Evolutionary conservation across 2,113 vertebrate species (phyloP), one percentile per base, ranked within the genome.

Genomic region (Macaca nemestrina): DNA sequence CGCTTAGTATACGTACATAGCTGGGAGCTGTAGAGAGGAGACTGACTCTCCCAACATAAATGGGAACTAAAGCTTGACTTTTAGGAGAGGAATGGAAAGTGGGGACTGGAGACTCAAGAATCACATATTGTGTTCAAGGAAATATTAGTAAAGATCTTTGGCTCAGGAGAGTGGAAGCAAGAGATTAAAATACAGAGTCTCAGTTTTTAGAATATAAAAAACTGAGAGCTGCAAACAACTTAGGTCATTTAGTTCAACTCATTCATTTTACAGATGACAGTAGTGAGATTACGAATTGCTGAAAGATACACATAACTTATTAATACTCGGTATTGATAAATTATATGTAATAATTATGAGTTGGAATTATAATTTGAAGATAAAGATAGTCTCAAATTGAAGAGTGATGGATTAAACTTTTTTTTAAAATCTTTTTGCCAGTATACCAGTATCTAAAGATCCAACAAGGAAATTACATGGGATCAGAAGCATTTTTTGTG

Each of bases 151-250:
- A 79, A 93, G 27, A 20, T 61, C 57, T 90, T 81, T 70, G 57
- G 55, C 64, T 92, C 17, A 64, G 48, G 38, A 20, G 27, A 81
- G 27, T 87, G n/a, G 76, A 95, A 70, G 48, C 30, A 88, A 95
- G 80, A 97, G 52, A 90, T 68, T 67, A 76, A 76, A 72, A 79
- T 50, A 59, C 3, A 78, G 73, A 79, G 61, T 48, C n/a, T 82
- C 22, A 67, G 20, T 55, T 81, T 90, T 76, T 45, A 92, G 70
- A 48, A 70, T 57, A 79, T 95, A 70, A 72, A 93, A 87, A 91
- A 45, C 16, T 75, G 32, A 57, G 23, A 94, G 38, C 38, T 20
- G 0, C 8, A 72, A 20, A 7, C 17, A 59, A 79, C 30, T 76
- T 81, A 45, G 78, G 82, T 92, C 30, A 61, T 61, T 88, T 76